Percentiles rank a stretch among this genome's conserved stretches.
These are phyloP conservation scores for Nerophis lumbriciformis DNA, from an alignment of 2,113 vertebrate species.

Conservation along the genomic window DNA sequence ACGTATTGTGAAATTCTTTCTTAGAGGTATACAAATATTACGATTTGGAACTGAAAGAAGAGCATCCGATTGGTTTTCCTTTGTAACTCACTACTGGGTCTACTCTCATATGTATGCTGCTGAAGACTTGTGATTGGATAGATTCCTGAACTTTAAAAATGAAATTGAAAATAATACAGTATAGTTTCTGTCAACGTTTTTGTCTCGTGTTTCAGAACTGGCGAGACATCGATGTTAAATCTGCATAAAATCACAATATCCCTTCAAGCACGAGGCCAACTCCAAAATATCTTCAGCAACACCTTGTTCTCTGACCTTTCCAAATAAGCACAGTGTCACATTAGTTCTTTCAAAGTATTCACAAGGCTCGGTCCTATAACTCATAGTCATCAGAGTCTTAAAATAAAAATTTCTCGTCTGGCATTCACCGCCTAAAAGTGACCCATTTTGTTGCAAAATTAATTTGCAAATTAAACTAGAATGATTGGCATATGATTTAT, in stretches of 20 bases:
- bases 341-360: constrained; percentile 13
- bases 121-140: too few species aligned
- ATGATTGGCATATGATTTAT: constrained; percentile 43
- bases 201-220: too few species aligned
- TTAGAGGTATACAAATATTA: too few species aligned
- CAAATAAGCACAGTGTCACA: constrained; percentile 23
- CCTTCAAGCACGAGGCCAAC: constrained; percentile 9
- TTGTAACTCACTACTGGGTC: too few species aligned
- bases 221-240: too few species aligned
- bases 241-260: neutral
- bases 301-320: constrained; percentile 23
- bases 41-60: too few species aligned
- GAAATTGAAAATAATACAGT: too few species aligned
- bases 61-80: too few species aligned
- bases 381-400: constrained; percentile 17
- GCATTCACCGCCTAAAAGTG: constrained; percentile 25
- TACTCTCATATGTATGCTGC: too few species aligned
- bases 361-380: constrained; percentile 19
- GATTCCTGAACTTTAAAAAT: too few species aligned
- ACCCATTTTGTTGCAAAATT: constrained; percentile 25
- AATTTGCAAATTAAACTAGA: constrained; percentile 36
- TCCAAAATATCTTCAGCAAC: neutral
- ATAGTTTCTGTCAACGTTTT: too few species aligned
- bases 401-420: constrained; percentile 16
- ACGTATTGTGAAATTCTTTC: too few species aligned